Conservation (phyloP, 2,888 invertebrate genomes). For the Polymixis flavicincta region DNA sequence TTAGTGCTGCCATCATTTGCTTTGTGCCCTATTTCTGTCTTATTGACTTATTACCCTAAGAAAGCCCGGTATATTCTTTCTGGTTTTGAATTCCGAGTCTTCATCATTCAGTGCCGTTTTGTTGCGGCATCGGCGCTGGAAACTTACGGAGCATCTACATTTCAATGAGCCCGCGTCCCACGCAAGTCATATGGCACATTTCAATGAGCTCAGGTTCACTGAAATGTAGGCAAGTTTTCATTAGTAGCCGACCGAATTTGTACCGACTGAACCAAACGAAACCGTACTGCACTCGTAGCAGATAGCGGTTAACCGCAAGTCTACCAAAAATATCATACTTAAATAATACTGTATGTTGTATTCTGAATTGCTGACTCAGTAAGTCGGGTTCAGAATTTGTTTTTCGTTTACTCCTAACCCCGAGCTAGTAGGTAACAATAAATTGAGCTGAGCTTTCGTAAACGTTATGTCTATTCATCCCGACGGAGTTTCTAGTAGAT, state of each 20-base stretch:
- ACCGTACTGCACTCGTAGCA: constrained; percentile 22
- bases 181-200: constrained; percentile 28
- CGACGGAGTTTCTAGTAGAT: constrained; percentile 78
- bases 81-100: neutral
- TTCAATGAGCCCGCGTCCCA: constrained; percentile 24
- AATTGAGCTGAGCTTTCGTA: constrained; percentile 66
- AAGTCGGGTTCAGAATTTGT: constrained; percentile 32
- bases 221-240: constrained; percentile 37
- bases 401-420: constrained; percentile 41
- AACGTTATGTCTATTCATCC: constrained; percentile 72
- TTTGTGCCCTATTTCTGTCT: constrained; percentile 4
- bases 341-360: constrained; percentile 35
- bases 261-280: constrained; percentile 22
- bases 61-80: neutral
- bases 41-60: neutral
- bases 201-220: constrained; percentile 31
- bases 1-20: constrained; percentile 16
- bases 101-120: neutral
- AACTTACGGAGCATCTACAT: constrained; percentile 13
- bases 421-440: constrained; percentile 49
- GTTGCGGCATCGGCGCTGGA: neutral
- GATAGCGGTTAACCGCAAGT: constrained; percentile 42
- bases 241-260: constrained; percentile 25
- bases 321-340: constrained; percentile 41
- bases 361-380: constrained; percentile 49